These are phyloP conservation scores for Eptesicus fuscus DNA, from an alignment of 2,113 vertebrate species.

Conservation along the genomic window DNA sequence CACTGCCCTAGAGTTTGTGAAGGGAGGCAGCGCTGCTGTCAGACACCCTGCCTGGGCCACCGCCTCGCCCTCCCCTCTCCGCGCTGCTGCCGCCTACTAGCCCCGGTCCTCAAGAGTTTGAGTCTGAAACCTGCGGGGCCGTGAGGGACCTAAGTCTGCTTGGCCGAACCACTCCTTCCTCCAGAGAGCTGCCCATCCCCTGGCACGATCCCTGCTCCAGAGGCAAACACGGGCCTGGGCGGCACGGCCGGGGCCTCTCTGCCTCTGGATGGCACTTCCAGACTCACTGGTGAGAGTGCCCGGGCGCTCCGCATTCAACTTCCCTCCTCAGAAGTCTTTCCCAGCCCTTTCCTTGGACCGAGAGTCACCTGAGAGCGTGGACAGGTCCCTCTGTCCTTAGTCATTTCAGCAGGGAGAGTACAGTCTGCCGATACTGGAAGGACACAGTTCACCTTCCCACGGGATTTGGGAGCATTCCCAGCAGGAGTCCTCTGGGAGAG, in stretches of 20 bases:
- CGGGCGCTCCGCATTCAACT: background rate
- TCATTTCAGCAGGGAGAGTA: background rate
- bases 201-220: background rate
- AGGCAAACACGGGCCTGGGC: background rate
- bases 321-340: background rate
- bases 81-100: fast-evolving
- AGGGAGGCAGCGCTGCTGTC: background rate
- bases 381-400: background rate
- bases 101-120: background rate
- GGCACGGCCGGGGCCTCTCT: background rate
- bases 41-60: background rate
- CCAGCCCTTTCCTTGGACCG: background rate
- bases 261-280: background rate
- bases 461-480: background rate
- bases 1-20: background rate
- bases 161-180: background rate
- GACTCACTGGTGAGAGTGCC: background rate
- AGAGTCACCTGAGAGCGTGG: background rate
- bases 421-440: background rate
- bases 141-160: background rate
- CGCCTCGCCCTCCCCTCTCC: background rate
- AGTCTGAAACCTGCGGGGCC: background rate
- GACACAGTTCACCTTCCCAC: background rate
- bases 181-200: background rate
- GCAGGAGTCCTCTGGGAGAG: background rate